Conservation (phyloP, 2,113 vertebrate species). For the Scomber scombrus region DNA sequence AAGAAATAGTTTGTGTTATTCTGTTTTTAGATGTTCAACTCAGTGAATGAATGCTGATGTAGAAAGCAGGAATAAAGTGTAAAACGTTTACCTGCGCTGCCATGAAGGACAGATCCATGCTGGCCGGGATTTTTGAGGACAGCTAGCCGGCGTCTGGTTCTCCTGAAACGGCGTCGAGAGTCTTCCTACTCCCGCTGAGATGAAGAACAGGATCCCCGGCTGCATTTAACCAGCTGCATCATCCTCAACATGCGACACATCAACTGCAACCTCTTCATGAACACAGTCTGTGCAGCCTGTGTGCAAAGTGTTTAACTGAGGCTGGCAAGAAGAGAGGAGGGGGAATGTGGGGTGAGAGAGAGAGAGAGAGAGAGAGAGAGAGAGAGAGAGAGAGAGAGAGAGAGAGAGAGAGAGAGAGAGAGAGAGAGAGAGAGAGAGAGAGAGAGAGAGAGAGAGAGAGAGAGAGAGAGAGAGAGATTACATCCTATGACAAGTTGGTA, state of each 20-base stretch:
- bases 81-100: conserved; percentile 62
- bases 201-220: not conserved
- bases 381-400: no score
- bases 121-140: not conserved
- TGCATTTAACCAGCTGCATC: not conserved
- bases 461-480: no score
- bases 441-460: no score
- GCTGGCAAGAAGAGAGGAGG: not conserved
- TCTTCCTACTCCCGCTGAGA: not conserved
- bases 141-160: not conserved
- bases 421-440: no score
- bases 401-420: no score
- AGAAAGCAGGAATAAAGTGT: no score
- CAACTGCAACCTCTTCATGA: not conserved
- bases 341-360: no score
- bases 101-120: conserved; percentile 73
- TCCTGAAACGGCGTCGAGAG: not conserved
- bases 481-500: not conserved
- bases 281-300: not conserved
- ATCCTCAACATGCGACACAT: not conserved
- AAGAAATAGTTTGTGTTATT: no score
- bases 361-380: no score
- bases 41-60: no score
- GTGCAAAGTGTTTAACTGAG: no score
- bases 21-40: no score